Evolutionary conservation across 2,797 vertebrate species (phyloP).

Genomic region (Rhodeus uyekii): DNA sequence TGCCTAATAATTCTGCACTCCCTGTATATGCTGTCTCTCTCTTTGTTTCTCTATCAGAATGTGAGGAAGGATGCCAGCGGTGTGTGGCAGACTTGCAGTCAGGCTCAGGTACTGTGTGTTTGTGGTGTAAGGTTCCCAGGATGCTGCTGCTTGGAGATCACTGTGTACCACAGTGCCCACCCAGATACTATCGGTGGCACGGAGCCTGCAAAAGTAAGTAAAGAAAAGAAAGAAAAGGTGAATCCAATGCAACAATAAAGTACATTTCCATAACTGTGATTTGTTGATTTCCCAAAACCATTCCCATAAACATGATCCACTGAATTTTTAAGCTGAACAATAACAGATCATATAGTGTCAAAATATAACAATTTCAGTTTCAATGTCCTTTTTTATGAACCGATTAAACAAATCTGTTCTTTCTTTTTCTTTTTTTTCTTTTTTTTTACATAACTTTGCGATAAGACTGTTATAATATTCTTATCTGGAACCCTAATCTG

Average conservation of each 20-base stretch:
- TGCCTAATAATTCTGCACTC: too few relatives aligned
- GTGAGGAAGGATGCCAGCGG: constrained; percentile 82
- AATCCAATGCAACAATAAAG: constrained; percentile 53
- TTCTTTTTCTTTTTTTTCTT: not conserved
- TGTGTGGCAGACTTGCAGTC: constrained; percentile 82
- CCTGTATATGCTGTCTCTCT: not conserved
- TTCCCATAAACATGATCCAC: not conserved
- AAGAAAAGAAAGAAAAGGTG: constrained; percentile 58
- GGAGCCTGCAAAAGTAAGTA: constrained; percentile 84
- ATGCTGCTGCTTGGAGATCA: constrained; percentile 81
- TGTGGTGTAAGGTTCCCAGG: constrained; percentile 77
- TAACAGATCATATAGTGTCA: too few relatives aligned
- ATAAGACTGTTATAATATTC: not conserved
- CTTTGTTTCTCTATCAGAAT: constrained; percentile 72
- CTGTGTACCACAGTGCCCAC: constrained; percentile 82
- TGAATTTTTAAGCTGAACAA: not conserved
- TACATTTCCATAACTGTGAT: too few relatives aligned
- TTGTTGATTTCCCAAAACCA: too few relatives aligned
- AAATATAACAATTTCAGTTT: too few relatives aligned
- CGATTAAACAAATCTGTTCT: not conserved
- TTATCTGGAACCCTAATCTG: not conserved
- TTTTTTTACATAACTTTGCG: not conserved
- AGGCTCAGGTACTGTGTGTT: constrained; percentile 79
- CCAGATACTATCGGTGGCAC: constrained; percentile 68
- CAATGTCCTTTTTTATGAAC: not conserved